Evolutionary conservation across 2,113 vertebrate species (phyloP).

Genomic region (Chaetodon auriga): DNA sequence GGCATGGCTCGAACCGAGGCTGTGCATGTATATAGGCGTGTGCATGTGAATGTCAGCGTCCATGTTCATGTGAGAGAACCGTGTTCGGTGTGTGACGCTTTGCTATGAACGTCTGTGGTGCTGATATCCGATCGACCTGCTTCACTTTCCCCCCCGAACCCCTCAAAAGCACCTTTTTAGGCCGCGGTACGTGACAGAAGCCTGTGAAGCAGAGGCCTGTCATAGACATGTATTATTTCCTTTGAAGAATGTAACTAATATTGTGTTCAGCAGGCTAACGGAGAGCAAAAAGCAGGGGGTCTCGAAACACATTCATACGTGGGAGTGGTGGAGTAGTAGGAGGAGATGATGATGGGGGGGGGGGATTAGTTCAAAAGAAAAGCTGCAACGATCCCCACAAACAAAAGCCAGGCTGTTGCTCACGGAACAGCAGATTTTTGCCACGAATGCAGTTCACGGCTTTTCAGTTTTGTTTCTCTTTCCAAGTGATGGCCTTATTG

Average conservation of each 20-base stretch:
- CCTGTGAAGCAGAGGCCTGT: conserved; percentile 66
- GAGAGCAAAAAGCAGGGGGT: conserved; percentile 6
- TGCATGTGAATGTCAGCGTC: conserved; percentile 44
- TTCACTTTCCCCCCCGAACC: conserved; percentile 15
- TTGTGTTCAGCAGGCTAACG: conserved; percentile 41
- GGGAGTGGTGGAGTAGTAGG: not conserved
- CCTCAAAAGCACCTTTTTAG: conserved; percentile 78
- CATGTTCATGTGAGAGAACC: conserved; percentile 41
- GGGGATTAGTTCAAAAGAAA: conserved; percentile 39
- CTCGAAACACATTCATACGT: conserved; percentile 13
- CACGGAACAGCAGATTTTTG: conserved; percentile 34
- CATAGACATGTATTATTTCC: conserved; percentile 54
- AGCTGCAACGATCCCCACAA: conserved; percentile 53
- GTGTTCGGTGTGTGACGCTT: conserved; percentile 26
- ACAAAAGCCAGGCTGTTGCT: conserved; percentile 45
- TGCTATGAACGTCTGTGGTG: conserved; percentile 26
- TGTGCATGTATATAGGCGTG: conserved; percentile 57
- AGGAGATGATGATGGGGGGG: conserved; percentile 25
- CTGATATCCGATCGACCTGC: conserved; percentile 39
- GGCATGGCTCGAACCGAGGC: conserved; percentile 43
- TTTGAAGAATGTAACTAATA: conserved; percentile 72
- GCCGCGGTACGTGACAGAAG: conserved; percentile 61
- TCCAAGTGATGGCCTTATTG: conserved; percentile 66
- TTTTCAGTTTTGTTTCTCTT: conserved; percentile 46
- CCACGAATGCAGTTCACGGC: conserved; percentile 8